phyloP scores from a whole-genome alignment of 2,797 vertebrate genomes.

The Pangasius djambal region DNA sequence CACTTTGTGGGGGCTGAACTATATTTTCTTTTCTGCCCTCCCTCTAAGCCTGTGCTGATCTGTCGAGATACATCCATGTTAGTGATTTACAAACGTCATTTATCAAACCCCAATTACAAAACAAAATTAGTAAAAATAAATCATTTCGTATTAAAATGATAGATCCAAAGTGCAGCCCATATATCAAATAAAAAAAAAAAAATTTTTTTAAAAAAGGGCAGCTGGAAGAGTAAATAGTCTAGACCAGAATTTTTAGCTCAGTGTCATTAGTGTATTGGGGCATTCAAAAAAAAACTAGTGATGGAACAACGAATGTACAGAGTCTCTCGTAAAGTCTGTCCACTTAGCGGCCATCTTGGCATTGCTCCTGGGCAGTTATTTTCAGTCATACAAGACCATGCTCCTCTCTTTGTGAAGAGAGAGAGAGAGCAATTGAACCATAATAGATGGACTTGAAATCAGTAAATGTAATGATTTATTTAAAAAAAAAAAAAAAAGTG shows the following conservation, averaged over 20 bases:
- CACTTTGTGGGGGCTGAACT: slow-evolving; percentile 60
- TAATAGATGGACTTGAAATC: neutral
- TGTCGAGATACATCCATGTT: neutral
- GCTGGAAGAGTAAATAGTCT: no score
- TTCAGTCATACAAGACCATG: neutral
- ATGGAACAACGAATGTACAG: neutral
- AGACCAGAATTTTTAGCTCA: no score
- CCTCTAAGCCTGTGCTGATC: neutral
- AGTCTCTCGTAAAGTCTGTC: neutral
- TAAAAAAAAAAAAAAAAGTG: no score
- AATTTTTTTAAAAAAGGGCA: no score
- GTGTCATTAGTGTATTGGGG: no score
- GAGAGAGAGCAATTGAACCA: neutral
- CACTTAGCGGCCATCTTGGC: neutral
- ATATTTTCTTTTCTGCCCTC: slow-evolving; percentile 10
- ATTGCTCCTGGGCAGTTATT: neutral
- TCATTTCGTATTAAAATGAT: neutral
- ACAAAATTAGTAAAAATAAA: neutral
- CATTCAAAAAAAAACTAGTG: neutral
- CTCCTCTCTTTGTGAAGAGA: neutral
- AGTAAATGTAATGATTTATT: neutral
- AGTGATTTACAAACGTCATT: neutral
- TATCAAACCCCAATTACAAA: neutral
- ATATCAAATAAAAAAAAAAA: no score
- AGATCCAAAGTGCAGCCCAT: neutral